Evolutionary conservation across 2,797 vertebrate genomes (phyloP).

Genomic region (Microctenopoma lineatum): DNA sequence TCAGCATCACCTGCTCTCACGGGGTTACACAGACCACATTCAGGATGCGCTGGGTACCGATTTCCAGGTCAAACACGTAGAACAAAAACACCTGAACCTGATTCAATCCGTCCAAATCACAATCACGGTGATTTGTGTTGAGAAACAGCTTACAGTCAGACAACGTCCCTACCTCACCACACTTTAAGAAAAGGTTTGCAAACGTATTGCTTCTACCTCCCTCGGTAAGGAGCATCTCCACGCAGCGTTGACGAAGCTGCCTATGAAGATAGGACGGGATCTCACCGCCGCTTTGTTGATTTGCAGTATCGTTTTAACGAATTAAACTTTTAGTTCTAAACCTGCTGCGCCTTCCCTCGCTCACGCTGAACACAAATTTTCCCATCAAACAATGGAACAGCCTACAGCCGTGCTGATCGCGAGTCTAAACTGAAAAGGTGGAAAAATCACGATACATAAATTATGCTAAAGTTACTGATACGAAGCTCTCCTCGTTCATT

Average conservation of each 20-base stretch:
- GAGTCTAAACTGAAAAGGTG: not conserved
- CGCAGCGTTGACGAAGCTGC: not conserved
- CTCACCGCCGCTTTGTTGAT: no score
- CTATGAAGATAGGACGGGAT: not conserved
- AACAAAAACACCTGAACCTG: not conserved
- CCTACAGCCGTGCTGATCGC: not conserved
- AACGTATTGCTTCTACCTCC: no score
- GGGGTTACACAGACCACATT: slow-evolving; percentile 3
- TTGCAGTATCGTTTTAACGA: no score
- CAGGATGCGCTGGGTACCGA: slow-evolving; percentile 7
- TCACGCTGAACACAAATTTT: not conserved
- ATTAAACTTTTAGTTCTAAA: no score
- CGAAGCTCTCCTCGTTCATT: not conserved
- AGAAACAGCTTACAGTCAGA: no score
- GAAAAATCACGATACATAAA: not conserved
- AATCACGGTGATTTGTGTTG: not conserved
- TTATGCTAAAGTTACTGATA: slow-evolving; percentile 7
- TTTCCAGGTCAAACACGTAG: slow-evolving; percentile 8
- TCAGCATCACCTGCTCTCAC: slow-evolving; percentile 49
- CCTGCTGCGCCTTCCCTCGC: no score
- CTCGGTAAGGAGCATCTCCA: not conserved
- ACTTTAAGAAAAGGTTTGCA: no score
- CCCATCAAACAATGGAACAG: not conserved
- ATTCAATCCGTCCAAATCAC: not conserved
- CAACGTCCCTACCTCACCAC: no score